Conservation (phyloP, 1,140 invertebrate species). For the Calephelis nemesis region DNA sequence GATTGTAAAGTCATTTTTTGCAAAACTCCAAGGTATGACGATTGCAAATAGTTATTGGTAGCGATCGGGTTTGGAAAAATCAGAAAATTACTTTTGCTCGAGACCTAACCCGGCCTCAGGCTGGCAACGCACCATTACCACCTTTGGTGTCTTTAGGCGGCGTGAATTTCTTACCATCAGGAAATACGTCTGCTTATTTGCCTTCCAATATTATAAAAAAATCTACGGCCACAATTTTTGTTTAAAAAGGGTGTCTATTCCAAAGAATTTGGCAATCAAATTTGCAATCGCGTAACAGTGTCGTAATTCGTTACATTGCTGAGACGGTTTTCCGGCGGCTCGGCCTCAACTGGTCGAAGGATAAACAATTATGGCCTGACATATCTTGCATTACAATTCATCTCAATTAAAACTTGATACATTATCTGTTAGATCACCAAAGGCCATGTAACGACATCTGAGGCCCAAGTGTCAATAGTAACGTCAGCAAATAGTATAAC, state of each 20-base stretch:
- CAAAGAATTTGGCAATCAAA: slow-evolving; percentile 10
- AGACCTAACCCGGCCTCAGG: no score
- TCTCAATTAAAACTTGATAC: slow-evolving; percentile 16
- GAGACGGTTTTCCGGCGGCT: slow-evolving; percentile 11
- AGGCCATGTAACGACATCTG: not conserved
- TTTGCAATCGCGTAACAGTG: not conserved
- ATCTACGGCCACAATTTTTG: not conserved
- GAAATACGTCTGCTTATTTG: no score
- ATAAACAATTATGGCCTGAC: slow-evolving; percentile 13
- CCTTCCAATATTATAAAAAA: no score
- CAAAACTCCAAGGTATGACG: no score
- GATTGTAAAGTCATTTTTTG: no score
- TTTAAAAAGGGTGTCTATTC: not conserved
- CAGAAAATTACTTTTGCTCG: no score
- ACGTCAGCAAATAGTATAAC: no score
- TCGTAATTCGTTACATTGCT: not conserved
- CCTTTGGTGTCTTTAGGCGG: no score
- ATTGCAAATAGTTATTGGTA: not conserved
- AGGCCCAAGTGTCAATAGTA: no score
- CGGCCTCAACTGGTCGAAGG: slow-evolving; percentile 14
- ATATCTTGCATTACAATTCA: slow-evolving; percentile 18
- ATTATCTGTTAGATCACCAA: not conserved
- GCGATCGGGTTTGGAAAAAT: not conserved
- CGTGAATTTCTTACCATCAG: no score
- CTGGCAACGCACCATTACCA: no score